A percentile compares a stretch with the other conserved stretches of the same genome.
These are phyloP conservation scores for Myotis yumanensis DNA, from an alignment of 2,113 vertebrate genomes.

Conservation along the genomic window DNA sequence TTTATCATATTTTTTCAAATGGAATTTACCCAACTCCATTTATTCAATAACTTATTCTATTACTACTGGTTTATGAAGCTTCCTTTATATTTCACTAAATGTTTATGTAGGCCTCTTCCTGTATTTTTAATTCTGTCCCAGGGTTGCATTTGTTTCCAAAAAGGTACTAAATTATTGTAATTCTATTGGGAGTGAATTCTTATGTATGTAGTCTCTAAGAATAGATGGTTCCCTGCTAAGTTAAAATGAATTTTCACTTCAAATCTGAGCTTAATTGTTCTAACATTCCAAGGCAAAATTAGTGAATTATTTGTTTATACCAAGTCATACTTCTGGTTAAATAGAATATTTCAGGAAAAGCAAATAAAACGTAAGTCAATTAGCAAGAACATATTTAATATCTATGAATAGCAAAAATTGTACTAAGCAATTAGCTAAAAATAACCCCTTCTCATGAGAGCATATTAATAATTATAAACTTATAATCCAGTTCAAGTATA, in stretches of 20 bases:
- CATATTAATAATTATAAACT: not conserved
- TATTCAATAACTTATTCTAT: not conserved
- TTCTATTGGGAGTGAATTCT: not conserved
- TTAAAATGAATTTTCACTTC: not conserved
- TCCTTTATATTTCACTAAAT: not conserved
- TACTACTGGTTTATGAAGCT: not conserved
- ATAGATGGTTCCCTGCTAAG: not conserved
- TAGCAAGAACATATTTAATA: not conserved
- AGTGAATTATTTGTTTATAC: not conserved
- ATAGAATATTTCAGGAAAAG: not conserved
- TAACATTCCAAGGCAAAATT: not conserved
- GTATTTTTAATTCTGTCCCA: not conserved
- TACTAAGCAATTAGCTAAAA: not conserved
- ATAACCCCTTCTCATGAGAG: not conserved
- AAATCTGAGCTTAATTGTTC: not conserved
- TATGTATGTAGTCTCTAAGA: not conserved
- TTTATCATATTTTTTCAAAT: conserved; percentile 14
- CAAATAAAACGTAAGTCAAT: conserved; percentile 11
- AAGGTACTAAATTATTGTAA: not conserved
- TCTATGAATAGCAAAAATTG: not conserved
- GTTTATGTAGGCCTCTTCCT: not conserved
- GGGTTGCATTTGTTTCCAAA: not conserved
- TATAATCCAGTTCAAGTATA: not conserved
- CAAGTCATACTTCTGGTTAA: not conserved
- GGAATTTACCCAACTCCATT: not conserved